Base-by-base conservation (phyloP, 2,797 vertebrate genomes). In the Mastacembelus armatus region DNA sequence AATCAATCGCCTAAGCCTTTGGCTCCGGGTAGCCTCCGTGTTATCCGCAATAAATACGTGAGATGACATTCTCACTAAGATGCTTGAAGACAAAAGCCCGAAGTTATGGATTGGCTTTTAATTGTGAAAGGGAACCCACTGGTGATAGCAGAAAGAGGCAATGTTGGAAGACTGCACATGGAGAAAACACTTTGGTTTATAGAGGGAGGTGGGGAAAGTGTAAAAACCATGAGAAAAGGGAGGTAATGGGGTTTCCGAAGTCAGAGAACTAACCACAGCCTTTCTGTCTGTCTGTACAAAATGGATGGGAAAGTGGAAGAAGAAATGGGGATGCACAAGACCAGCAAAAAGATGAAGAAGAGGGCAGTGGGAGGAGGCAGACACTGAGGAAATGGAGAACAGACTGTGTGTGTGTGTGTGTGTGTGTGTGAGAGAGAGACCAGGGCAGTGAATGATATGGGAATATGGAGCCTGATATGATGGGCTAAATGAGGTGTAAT, bases 401-500 rank as follows among this genome's bases (percentile, higher is more conserved):
- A 64, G 32, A n/a, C n/a, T n/a, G n/a, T n/a, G n/a, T 78, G 52
- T 42, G 50, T 39, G 43, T 47, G 56, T 60, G 29, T 29, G 56
- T 50, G 51, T 49, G 45, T 15, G 43, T 1, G 47, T 0, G 26
- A 4, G 22, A 44, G 21, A 33, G 60, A 72, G 68, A 81, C 7
- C 18, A 36, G 63, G 77, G 26, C 51, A 75, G 85, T 1, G 32
- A 67, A 79, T 15, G 82, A 88, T 87, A 76, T 65, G 80, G 85
- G 84, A 74, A 87, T 87, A 88, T 80, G 81, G 67, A 81, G 59
- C 78, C 80, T 73, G 87, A 88, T 86, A 91, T 86, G 87, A 88
- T 88, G 81, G 75, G 30, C 83, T 85, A 90, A 92, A 93, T 91
- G 89, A 90, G 89, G 89, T 82, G 87, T 93, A 93, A 94, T 94